Conservation (phyloP, 2,797 vertebrate species). For the Lepus townsendii region DNA sequence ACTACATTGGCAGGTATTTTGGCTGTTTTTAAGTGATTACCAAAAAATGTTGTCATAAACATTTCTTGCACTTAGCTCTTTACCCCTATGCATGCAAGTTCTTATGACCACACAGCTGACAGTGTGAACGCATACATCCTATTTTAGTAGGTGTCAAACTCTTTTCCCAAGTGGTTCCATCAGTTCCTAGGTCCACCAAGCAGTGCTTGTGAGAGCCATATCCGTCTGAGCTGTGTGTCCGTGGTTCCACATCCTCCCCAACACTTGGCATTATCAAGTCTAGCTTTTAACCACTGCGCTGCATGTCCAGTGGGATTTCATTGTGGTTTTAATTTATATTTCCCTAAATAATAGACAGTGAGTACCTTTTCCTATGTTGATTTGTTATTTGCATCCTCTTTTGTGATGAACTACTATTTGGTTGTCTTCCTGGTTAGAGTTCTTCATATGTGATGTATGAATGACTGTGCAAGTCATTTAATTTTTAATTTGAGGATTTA, state of each 20-base stretch:
- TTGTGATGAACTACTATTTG: background rate
- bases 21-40: conserved; percentile 21
- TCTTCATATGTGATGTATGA: background rate
- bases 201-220: background rate
- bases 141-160: background rate
- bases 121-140: background rate
- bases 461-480: background rate
- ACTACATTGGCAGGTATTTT: background rate
- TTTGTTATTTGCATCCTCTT: background rate
- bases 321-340: background rate
- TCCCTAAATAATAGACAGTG: background rate
- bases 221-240: background rate
- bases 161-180: background rate
- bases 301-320: background rate
- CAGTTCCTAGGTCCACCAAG: background rate
- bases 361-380: background rate
- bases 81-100: background rate
- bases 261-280: background rate
- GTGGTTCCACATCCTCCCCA: background rate
- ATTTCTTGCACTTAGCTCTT: background rate
- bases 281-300: background rate
- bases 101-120: background rate
- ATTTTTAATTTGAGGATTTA: too few species aligned
- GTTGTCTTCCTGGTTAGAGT: background rate
- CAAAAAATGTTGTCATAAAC: background rate